Conservation (phyloP, 2,113 vertebrate species). For the Oryzias curvinotus region DNA sequence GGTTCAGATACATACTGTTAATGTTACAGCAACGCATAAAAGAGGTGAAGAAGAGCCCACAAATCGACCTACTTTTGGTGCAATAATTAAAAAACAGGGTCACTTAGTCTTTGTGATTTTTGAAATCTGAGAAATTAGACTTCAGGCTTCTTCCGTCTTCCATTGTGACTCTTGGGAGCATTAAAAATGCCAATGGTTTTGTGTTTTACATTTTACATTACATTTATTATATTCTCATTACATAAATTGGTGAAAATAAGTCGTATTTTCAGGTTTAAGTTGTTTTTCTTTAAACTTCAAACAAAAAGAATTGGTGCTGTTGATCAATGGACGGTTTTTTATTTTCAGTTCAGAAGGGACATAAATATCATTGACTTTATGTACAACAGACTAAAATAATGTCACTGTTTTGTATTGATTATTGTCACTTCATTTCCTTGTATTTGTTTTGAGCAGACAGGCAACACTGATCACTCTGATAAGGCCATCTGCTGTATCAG, state of each 20-base stretch:
- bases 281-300: neutral
- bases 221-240: neutral
- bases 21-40: conserved; percentile 25
- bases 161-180: neutral
- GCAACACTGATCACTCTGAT: neutral
- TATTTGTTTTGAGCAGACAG: too few species aligned
- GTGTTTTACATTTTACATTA: neutral
- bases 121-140: conserved; percentile 53
- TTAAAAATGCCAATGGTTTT: neutral
- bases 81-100: conserved; percentile 18
- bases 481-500: neutral
- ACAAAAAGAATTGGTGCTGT: neutral
- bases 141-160: conserved; percentile 20
- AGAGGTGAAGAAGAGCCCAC: conserved; percentile 31
- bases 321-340: too few species aligned
- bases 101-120: conserved; percentile 44
- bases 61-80: conserved; percentile 54
- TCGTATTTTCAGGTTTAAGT: neutral
- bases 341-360: too few species aligned
- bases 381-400: too few species aligned
- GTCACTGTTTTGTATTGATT: too few species aligned
- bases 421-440: too few species aligned
- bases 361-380: too few species aligned
- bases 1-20: conserved; percentile 1
- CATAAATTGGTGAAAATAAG: neutral